These are phyloP conservation scores for Gibbula magus DNA, from an alignment of 2,888 invertebrate species.

Conservation along the genomic window DNA sequence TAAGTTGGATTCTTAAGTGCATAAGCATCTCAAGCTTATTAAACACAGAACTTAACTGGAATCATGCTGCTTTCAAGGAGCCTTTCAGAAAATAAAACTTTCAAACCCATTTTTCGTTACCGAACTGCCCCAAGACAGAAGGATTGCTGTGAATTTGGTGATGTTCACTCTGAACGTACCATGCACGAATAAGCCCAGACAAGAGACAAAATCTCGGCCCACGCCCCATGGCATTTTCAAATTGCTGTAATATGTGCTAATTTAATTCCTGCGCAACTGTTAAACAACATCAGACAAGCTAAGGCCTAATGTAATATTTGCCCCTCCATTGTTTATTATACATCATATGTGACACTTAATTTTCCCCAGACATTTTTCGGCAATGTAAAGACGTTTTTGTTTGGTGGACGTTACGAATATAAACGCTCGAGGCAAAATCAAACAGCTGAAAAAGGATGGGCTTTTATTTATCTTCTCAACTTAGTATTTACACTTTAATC, in stretches of 20 bases:
- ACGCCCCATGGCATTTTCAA: slow-evolving; percentile 2
- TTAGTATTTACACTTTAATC: no score
- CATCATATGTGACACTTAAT: background rate
- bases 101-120: background rate
- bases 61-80: background rate
- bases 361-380: no score
- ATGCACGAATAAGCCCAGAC: background rate
- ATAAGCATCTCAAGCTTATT: slow-evolving; percentile 7
- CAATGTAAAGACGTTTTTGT: no score
- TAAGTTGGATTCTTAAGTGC: slow-evolving; percentile 9
- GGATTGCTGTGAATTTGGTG: background rate
- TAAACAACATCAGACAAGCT: background rate
- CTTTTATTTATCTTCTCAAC: no score
- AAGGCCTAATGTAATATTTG: background rate
- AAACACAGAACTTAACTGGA: background rate
- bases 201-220: background rate
- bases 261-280: background rate
- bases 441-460: no score
- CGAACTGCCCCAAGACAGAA: background rate
- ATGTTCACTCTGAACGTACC: background rate
- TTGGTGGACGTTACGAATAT: no score
- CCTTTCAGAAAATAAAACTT: background rate
- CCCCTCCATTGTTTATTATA: background rate
- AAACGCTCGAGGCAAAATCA: no score
- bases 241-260: background rate